Conservation (phyloP, 2,888 invertebrate species). For the Nephrotoma guestfalica region DNA sequence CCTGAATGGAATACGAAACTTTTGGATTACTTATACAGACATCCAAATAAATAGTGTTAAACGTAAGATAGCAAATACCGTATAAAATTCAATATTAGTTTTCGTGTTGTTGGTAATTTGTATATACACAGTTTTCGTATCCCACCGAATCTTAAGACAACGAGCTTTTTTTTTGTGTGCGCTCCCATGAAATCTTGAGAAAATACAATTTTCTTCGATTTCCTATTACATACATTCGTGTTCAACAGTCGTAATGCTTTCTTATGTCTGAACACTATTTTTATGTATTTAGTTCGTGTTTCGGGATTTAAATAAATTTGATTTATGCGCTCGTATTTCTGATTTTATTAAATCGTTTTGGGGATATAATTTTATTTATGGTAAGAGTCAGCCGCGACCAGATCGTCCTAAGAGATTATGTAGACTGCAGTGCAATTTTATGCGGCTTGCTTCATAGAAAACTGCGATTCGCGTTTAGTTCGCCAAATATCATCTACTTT, state of each 20-base stretch:
- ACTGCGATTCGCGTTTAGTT: no score
- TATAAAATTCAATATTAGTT: background rate
- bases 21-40: background rate
- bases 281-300: background rate
- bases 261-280: background rate
- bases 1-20: background rate
- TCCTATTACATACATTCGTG: background rate
- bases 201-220: background rate
- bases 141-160: background rate
- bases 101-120: background rate
- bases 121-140: background rate
- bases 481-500: no score
- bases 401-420: no score
- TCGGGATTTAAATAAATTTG: no score
- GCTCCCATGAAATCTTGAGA: background rate
- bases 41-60: background rate
- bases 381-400: no score
- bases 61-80: background rate
- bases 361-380: no score
- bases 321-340: no score
- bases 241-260: background rate
- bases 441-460: no score
- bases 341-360: no score
- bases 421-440: no score
- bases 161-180: background rate